Evolutionary conservation across 2,888 invertebrate species (phyloP), one percentile per base, ranked within the genome.

Genomic region (Agrilus biguttatus): DNA sequence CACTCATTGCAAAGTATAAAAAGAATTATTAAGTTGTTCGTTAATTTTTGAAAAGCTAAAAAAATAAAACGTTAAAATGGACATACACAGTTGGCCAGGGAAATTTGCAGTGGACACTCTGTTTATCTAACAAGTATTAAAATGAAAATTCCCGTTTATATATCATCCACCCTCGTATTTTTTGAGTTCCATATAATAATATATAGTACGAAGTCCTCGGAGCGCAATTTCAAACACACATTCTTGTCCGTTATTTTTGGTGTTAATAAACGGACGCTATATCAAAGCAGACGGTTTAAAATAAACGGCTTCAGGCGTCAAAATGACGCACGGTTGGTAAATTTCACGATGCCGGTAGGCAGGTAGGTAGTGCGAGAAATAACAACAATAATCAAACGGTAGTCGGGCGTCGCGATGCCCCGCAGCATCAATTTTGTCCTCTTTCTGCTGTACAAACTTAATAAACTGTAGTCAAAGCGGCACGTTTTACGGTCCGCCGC

Each of bases 361-460:
- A 34, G 40, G 45, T 39, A 32, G 38, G 33, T 32, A 17, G 8
- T 28, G 28, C 28, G 28, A 28, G 28, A 28, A 28, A 28, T 28
- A 28, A 28, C 28, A 28, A 28, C 28, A 28, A 28, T 28, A 28
- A 28, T 28, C 28, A 28, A 28, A 28, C n/a, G 32, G 21, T 21
- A 17, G 14, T 23, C 10, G 21, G 21, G 10, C 37, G 14, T 14
- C 36, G 21, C 49, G 46, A 44, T 37, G 52, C 58, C 63, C 50
- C 41, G 49, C 44, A 55, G 63, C 62, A 60, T 59, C 62, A 62
- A 58, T 58, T 59, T 61, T 61, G 28, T 28, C 28, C 28, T 28
- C 28, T 28, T 28, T 28, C 28, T 28, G 56, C 63, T 65, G 61
- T 63, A 62, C 62, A 65, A 65, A 66, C 65, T 65, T 64, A 66